Conservation (phyloP, 1,140 invertebrate species). For the Tetraneura akinire region DNA sequence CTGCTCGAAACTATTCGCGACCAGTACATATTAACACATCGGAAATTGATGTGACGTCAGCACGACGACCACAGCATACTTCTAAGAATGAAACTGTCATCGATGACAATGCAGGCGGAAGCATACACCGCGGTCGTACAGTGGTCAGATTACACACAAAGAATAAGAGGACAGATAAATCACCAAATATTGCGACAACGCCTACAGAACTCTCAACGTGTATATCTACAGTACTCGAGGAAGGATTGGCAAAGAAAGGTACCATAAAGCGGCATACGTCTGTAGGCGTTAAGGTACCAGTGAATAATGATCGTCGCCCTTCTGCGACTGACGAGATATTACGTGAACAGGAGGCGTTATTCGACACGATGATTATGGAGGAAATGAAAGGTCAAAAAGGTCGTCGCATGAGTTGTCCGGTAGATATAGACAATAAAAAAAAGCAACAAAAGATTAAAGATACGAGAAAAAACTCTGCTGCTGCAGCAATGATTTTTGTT, state of each 20-base stretch:
- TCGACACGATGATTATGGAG: conserved; percentile 61
- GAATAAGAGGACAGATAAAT: conserved; percentile 65
- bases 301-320: conserved; percentile 44
- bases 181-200: conserved; percentile 64
- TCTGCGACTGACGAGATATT: conserved; percentile 53
- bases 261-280: conserved; percentile 53
- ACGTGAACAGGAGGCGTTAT: conserved; percentile 57
- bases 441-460: conserved; percentile 51
- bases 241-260: conserved; percentile 49
- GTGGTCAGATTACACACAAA: conserved; percentile 71
- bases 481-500: not conserved
- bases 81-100: conserved; percentile 30
- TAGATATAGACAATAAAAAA: conserved; percentile 56
- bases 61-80: not conserved
- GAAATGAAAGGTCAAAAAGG: conserved; percentile 55
- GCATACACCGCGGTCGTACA: conserved; percentile 69
- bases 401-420: conserved; percentile 39
- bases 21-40: conserved; percentile 75
- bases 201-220: not conserved
- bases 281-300: conserved; percentile 44
- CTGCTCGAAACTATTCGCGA: conserved; percentile 58
- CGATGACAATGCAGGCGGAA: conserved; percentile 60
- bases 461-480: conserved; percentile 12
- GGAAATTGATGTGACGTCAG: conserved; percentile 78
- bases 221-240: not conserved